These are phyloP conservation scores for Cetonia aurata DNA, from an alignment of 2,888 invertebrate species.

Conservation along the genomic window DNA sequence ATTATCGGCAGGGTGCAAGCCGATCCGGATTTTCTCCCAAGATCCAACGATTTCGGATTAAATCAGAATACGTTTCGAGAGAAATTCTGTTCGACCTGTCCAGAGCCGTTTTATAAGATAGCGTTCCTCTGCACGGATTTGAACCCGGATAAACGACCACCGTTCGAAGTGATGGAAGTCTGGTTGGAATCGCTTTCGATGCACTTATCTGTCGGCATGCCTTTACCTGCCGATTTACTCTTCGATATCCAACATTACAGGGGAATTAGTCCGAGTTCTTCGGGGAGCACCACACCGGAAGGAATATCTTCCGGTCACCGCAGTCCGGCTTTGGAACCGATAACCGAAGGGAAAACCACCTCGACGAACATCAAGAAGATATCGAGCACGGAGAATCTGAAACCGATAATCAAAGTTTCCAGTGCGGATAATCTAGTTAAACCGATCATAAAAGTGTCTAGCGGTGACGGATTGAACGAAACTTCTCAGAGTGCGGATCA, in stretches of 20 bases:
- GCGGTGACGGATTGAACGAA: constrained; percentile 37
- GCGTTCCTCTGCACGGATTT: constrained; percentile 93
- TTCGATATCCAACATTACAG: constrained; percentile 82
- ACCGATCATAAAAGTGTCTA: constrained; percentile 56
- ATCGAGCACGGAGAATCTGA: constrained; percentile 55
- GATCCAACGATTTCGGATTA: constrained; percentile 92
- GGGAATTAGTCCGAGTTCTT: constrained; percentile 71
- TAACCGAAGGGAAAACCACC: constrained; percentile 68
- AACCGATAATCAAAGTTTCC: constrained; percentile 57
- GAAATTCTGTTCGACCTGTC: constrained; percentile 87
- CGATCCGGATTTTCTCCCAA: constrained; percentile 93
- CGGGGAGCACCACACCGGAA: constrained; percentile 73
- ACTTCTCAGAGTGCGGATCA: constrained; percentile 23
- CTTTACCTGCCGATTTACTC: constrained; percentile 76
- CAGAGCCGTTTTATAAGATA: constrained; percentile 87
- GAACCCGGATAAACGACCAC: constrained; percentile 91
- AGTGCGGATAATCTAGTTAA: constrained; percentile 57
- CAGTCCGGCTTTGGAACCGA: constrained; percentile 69
- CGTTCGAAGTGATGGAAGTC: constrained; percentile 90
- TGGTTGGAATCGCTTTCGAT: constrained; percentile 87
- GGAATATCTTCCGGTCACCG: constrained; percentile 66
- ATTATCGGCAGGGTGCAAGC: constrained; percentile 95
- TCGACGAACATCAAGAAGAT: constrained; percentile 50
- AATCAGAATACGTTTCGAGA: constrained; percentile 88
- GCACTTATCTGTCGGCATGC: constrained; percentile 76